A percentile compares a stretch with the other conserved stretches of the same genome.
phyloP scores from a whole-genome alignment of 2,888 invertebrate species.

The Agrilus cyanescens region DNA sequence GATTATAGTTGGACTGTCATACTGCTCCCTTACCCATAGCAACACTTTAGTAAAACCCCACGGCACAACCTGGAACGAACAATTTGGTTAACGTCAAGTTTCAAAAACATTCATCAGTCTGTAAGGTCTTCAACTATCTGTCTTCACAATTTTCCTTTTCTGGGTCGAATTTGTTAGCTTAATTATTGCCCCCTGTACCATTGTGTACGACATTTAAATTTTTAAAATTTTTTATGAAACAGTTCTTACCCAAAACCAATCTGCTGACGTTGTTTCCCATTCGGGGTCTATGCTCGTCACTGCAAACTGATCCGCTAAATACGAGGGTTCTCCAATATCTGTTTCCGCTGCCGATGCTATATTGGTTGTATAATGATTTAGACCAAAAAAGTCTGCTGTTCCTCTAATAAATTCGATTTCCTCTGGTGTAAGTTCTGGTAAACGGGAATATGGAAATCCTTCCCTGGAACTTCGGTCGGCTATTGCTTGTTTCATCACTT shows the following conservation, averaged over 20 bases:
- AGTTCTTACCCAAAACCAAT: too few species aligned
- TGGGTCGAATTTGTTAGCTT: too few species aligned
- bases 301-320: too few species aligned
- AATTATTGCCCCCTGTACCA: too few species aligned
- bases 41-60: slow-evolving; percentile 46
- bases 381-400: slow-evolving; percentile 59
- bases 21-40: slow-evolving; percentile 30
- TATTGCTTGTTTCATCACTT: slow-evolving; percentile 48
- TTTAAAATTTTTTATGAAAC: too few species aligned
- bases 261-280: slow-evolving; percentile 4
- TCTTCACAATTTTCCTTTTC: too few species aligned
- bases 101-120: too few species aligned
- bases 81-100: too few species aligned
- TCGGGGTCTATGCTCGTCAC: slow-evolving; percentile 3
- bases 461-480: slow-evolving; percentile 45
- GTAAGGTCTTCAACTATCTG: too few species aligned
- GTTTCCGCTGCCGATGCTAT: slow-evolving; percentile 35
- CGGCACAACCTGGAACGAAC: slow-evolving; percentile 32
- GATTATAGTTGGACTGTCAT: slow-evolving; percentile 5
- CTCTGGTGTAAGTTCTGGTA: slow-evolving; percentile 47
- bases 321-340: slow-evolving; percentile 5
- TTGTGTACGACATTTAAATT: too few species aligned
- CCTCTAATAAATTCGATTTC: slow-evolving; percentile 48
- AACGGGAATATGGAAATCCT: slow-evolving; percentile 45
- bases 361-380: slow-evolving; percentile 68